Conservation (phyloP, 30 jellyfish, hydroid and myxozoan genomes). For the Euphysa ruthae region DNA sequence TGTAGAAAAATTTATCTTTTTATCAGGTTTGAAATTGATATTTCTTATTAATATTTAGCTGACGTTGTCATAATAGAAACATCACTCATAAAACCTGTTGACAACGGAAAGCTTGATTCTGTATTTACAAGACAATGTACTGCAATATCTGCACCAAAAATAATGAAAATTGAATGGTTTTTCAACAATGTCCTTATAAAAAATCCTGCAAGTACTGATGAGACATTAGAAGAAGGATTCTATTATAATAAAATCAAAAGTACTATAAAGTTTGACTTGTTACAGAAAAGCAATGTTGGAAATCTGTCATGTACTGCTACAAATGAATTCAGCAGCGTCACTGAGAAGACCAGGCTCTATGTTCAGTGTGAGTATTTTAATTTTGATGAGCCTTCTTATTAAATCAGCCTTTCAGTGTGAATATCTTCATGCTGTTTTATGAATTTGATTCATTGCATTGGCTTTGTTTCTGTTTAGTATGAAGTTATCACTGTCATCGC, state of each 20-base stretch:
- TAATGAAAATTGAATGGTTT: slow-evolving; percentile 1
- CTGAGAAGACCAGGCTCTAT: no score
- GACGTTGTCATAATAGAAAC: background rate
- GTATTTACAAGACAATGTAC: background rate
- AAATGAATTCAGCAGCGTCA: background rate
- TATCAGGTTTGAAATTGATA: no score
- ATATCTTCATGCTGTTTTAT: no score
- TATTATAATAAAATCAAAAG: background rate
- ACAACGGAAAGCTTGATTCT: background rate
- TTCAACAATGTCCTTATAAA: background rate
- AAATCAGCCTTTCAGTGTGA: no score
- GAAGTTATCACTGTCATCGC: no score
- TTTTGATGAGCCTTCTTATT: no score
- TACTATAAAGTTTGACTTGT: background rate
- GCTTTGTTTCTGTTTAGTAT: no score
- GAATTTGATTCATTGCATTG: no score
- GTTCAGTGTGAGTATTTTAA: no score
- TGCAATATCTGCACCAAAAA: background rate
- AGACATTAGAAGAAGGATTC: background rate
- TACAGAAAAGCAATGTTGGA: background rate
- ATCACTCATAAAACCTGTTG: background rate
- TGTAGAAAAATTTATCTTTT: no score
- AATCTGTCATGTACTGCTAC: background rate
- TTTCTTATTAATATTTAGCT: no score
- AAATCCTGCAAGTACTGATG: background rate